These are phyloP conservation scores for Scaptomyza parva DNA, from an alignment of 2,888 invertebrate genomes.

Conservation along the genomic window DNA sequence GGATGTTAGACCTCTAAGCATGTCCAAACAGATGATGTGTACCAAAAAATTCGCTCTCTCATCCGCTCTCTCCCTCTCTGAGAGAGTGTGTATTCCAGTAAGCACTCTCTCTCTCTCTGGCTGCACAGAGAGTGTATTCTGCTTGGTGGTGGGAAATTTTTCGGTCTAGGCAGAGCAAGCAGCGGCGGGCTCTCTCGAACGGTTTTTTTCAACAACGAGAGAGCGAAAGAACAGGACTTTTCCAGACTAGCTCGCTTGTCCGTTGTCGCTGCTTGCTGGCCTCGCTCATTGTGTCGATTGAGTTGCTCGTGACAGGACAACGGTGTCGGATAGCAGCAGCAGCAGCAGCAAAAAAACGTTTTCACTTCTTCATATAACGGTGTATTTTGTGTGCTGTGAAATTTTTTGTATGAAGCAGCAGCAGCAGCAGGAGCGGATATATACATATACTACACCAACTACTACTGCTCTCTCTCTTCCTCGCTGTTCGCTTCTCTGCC, in stretches of 20 bases:
- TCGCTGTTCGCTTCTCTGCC: conserved; percentile 28
- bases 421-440: conserved; percentile 37
- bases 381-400: not conserved
- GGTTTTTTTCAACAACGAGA: conserved; percentile 49
- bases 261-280: conserved; percentile 27
- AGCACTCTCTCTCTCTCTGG: conserved; percentile 48
- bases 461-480: conserved; percentile 5
- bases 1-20: conserved; percentile 56
- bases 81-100: conserved; percentile 17
- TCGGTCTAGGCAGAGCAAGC: conserved; percentile 43
- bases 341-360: conserved; percentile 19
- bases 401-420: not conserved
- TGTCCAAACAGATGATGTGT: conserved; percentile 64
- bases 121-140: conserved; percentile 29
- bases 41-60: not conserved
- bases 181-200: conserved; percentile 14
- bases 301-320: conserved; percentile 85
- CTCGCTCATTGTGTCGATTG: conserved; percentile 84
- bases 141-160: conserved; percentile 72
- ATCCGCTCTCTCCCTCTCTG: conserved; percentile 1
- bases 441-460: conserved; percentile 9
- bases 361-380: conserved; percentile 14
- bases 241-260: conserved; percentile 54
- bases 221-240: conserved; percentile 81
- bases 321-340: conserved; percentile 59